Evolutionary conservation across 2,113 vertebrate genomes (phyloP).

Genomic region (Hirundichthys speculiger): DNA sequence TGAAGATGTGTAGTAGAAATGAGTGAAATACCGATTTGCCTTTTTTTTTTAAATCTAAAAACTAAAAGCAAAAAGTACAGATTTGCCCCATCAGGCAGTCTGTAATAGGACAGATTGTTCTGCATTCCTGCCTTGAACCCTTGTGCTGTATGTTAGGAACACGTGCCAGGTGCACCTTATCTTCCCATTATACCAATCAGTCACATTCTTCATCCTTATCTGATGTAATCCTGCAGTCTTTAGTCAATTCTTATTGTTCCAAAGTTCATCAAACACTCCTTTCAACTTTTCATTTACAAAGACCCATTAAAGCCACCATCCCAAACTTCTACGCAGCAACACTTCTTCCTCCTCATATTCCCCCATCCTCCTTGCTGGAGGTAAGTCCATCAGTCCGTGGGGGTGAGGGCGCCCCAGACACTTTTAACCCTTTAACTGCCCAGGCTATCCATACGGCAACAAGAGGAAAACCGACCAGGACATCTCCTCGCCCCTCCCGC

Average conservation of each 20-base stretch:
- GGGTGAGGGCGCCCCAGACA: constrained; percentile 79
- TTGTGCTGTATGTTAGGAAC: constrained; percentile 50
- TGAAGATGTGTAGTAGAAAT: no score
- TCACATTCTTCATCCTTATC: neutral
- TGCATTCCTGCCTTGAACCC: neutral
- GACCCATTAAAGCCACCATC: constrained; percentile 37
- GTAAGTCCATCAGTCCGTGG: constrained; percentile 55
- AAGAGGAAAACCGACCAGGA: constrained; percentile 35
- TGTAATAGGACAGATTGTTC: neutral
- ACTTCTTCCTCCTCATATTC: constrained; percentile 17
- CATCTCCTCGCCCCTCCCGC: constrained; percentile 4
- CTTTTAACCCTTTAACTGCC: constrained; percentile 83
- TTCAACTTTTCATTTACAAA: constrained; percentile 12
- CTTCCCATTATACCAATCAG: neutral
- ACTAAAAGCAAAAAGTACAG: no score
- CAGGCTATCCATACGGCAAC: constrained; percentile 60
- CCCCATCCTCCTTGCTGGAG: constrained; percentile 24
- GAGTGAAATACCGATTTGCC: no score
- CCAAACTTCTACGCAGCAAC: neutral
- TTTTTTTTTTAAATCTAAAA: no score
- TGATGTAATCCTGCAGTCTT: neutral
- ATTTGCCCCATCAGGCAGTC: neutral
- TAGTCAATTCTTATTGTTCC: neutral
- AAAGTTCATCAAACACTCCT: constrained; percentile 26
- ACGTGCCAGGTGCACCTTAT: constrained; percentile 8